phyloP scores from a whole-genome alignment of 2,797 vertebrate genomes.

The Micropoecilia bifurca region DNA sequence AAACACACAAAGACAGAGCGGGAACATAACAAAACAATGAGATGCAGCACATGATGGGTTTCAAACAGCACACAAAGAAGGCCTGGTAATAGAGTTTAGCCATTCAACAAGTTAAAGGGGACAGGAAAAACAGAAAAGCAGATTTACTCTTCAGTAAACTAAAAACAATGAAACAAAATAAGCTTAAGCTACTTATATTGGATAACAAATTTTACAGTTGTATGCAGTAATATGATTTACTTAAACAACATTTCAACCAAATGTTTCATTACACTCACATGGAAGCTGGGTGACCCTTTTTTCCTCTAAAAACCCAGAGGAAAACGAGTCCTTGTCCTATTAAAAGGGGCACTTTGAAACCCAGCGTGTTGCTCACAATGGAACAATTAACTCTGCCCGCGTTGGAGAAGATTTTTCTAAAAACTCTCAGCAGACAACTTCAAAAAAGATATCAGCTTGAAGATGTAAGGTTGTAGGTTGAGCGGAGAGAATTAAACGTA shows the following conservation, averaged over 20 bases:
- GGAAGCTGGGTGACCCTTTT: constrained; percentile 78
- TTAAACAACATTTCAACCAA: constrained; percentile 56
- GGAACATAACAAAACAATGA: constrained; percentile 62
- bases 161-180: constrained; percentile 26
- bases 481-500: background rate
- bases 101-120: constrained; percentile 25
- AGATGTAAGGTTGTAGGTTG: constrained; percentile 4
- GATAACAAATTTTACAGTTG: constrained; percentile 33
- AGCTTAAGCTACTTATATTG: constrained; percentile 38
- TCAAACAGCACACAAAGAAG: constrained; percentile 38
- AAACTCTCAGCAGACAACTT: constrained; percentile 41
- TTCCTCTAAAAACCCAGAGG: constrained; percentile 81
- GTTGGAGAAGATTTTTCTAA: constrained; percentile 64
- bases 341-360: constrained; percentile 85
- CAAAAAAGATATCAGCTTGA: constrained; percentile 18
- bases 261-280: constrained; percentile 70
- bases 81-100: constrained; percentile 14
- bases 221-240: constrained; percentile 30
- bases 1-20: constrained; percentile 24
- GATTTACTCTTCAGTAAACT: constrained; percentile 6
- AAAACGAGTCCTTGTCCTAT: constrained; percentile 87
- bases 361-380: constrained; percentile 74
- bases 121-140: constrained; percentile 17
- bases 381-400: constrained; percentile 75
- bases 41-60: constrained; percentile 33